A percentile compares a stretch with the other conserved stretches of the same genome.
Evolutionary conservation across 2,888 invertebrate genomes (phyloP).

Genomic region (Xylota sylvarum): DNA sequence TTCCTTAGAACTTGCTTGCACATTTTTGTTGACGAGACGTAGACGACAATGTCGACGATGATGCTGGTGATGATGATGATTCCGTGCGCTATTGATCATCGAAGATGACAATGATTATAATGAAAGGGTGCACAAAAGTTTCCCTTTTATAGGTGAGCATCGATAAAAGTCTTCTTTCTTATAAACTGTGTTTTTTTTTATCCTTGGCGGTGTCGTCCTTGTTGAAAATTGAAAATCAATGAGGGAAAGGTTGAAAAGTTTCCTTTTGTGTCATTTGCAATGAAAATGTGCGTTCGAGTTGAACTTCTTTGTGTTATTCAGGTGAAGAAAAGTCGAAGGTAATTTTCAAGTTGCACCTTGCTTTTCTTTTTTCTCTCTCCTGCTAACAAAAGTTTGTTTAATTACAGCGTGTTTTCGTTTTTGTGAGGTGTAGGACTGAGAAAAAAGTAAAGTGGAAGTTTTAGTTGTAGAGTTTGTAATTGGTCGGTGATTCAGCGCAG

Average conservation of each 20-base stretch:
- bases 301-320: slow-evolving; percentile 34
- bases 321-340: slow-evolving; percentile 49
- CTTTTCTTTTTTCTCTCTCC: not conserved
- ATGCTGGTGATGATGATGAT: slow-evolving; percentile 46
- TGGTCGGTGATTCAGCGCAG: not conserved
- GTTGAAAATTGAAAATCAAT: slow-evolving; percentile 66
- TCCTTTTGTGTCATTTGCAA: slow-evolving; percentile 31
- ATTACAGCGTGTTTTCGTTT: slow-evolving; percentile 4
- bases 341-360: slow-evolving; percentile 35
- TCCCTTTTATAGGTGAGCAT: slow-evolving; percentile 50
- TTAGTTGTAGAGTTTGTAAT: slow-evolving; percentile 4
- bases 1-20: slow-evolving; percentile 51
- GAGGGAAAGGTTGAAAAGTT: slow-evolving; percentile 37
- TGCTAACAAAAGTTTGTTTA: slow-evolving; percentile 21
- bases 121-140: slow-evolving; percentile 56
- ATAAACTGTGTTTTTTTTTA: slow-evolving; percentile 3
- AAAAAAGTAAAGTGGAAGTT: slow-evolving; percentile 3
- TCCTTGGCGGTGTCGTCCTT: slow-evolving; percentile 16
- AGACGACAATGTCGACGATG: slow-evolving; percentile 5
- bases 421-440: not conserved
- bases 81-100: slow-evolving; percentile 60
- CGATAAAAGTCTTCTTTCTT: slow-evolving; percentile 41
- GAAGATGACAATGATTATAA: slow-evolving; percentile 60
- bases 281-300: slow-evolving; percentile 56
- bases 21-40: slow-evolving; percentile 26